Base-by-base conservation (phyloP, 2,113 vertebrate genomes). In the Pachycephala philippinensis region DNA sequence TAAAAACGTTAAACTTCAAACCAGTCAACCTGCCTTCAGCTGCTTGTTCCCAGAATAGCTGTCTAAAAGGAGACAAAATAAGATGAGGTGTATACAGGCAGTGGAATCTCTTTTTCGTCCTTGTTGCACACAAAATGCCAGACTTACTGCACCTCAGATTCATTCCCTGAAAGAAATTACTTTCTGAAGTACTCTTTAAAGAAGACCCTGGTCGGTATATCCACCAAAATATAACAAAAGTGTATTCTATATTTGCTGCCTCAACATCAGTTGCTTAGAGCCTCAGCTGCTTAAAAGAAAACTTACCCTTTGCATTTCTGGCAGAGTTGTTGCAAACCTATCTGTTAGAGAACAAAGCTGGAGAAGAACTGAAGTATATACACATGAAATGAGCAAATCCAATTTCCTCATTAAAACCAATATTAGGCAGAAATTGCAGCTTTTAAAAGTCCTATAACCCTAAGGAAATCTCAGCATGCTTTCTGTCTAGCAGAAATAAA, bases 381-480 rank as follows among this genome's bases (percentile, higher is more conserved):
- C 7, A 53, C 18, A 74, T 19, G 35, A 95, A 91, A 83, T 28
- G 3, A 77, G 11, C 66, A 89, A 90, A 93, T 35, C 7, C 35
- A 70, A 39, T 83, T 87, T 91, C 74, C 47, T 94, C 56, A 93
- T 95, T 96, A 94, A 69, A 95, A 53, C 6, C 23, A 84, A 6
- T 74, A 84, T 72, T 74, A 72, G 44, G 31, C 39, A 86, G 23
- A 81, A 91, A 85, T 49, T 75, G 15, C 17, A 37, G 64, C 42
- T 91, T 90, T 54, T n/a, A 31, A 68, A 87, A 84, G 66, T 84
- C 52, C 50, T 69, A 3, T 37, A 63, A 65, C 64, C 56, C 19
- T 12, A 79, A 61, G 37, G 16, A 64, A 82, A 64, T 35, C 82
- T 79, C 87, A 81, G 40, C 54, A 87, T 64, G 74, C 27, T 90